Evolutionary conservation across 1,140 invertebrate species (phyloP), one percentile per base, ranked within the genome.

Genomic region (Batillaria attramentaria): DNA sequence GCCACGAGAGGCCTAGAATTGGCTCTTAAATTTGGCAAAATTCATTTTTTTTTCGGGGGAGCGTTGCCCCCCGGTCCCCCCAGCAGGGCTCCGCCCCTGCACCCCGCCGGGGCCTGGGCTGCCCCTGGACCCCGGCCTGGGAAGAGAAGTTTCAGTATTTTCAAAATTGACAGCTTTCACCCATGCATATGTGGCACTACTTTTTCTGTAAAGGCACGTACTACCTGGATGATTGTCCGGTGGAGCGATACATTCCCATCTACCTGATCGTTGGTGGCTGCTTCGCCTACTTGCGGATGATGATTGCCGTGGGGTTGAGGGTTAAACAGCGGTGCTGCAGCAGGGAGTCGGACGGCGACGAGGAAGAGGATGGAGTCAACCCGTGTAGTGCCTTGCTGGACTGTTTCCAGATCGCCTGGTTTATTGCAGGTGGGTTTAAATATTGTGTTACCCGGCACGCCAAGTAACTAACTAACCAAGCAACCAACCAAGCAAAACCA

Each of bases 241-340:
- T 92, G 13, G 94, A 96, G 88, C 93, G 94, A 0, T 92, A 94
- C 69, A 94, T 96, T 72, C 95, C 95, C 0, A 93, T 96, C 13
- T 96, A 96, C 89, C 94, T 96, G 93, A 93, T 96, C 41, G 95
- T 96, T 6, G 95, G 95, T 0, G 95, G 95, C 0, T 92, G 92
- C 6, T 92, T 95, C 33, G 95, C 95, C 0, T 92, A 93, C 1
- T 90, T 95, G 0, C 94, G 95, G 83, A 94, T 95, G 90, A 91
- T 94, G 16, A 94, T 94, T 37, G 92, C 93, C 85, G 87, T 94
- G 28, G 92, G 91, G 20, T 88, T 91, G 42, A 87, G 92, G 83
- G 91, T 92, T 43, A 82, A 82, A 39, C 90, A 92, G 81, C 87
- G 90, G 60, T 91, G 92, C 65, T 92, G 93, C 80, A 87, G 92